Conservation (phyloP, 2,888 invertebrate genomes). For the Amiota minor region DNA sequence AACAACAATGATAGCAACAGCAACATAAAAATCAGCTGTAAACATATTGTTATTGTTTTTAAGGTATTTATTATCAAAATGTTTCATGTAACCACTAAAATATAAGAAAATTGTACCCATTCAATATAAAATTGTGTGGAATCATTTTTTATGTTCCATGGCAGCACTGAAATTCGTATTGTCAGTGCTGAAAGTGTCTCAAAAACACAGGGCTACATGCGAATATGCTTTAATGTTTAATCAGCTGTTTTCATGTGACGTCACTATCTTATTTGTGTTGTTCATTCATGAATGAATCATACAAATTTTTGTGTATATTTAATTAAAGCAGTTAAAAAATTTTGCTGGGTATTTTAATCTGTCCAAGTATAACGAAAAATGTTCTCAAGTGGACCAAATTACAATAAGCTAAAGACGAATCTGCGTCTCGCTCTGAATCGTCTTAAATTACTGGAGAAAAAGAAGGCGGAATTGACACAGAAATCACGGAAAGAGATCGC, state of each 20-base stretch:
- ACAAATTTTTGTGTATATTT: constrained; percentile 17
- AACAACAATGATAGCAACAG: too few relatives aligned
- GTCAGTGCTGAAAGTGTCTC: too few relatives aligned
- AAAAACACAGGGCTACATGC: too few relatives aligned
- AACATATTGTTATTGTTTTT: too few relatives aligned
- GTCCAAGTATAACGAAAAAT: constrained; percentile 73
- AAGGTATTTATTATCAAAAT: too few relatives aligned
- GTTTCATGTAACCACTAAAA: too few relatives aligned
- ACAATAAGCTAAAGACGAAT: constrained; percentile 96
- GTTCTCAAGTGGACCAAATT: constrained; percentile 95
- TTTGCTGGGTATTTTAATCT: background rate
- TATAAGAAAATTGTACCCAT: too few relatives aligned
- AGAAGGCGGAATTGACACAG: constrained; percentile 96
- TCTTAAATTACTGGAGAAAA: constrained; percentile 95
- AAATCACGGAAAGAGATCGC: constrained; percentile 97
- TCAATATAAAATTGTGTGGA: too few relatives aligned
- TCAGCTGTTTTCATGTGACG: constrained; percentile 44
- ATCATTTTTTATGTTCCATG: too few relatives aligned
- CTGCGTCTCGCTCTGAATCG: constrained; percentile 93
- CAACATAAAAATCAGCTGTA: constrained; percentile 5
- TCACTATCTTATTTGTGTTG: constrained; percentile 53
- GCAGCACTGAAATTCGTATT: too few relatives aligned
- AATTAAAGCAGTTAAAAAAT: background rate
- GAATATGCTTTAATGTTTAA: too few relatives aligned
- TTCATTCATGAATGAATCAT: constrained; percentile 52